Conservation (phyloP, 1,140 invertebrate genomes). For the Odontomachus brunneus region DNA sequence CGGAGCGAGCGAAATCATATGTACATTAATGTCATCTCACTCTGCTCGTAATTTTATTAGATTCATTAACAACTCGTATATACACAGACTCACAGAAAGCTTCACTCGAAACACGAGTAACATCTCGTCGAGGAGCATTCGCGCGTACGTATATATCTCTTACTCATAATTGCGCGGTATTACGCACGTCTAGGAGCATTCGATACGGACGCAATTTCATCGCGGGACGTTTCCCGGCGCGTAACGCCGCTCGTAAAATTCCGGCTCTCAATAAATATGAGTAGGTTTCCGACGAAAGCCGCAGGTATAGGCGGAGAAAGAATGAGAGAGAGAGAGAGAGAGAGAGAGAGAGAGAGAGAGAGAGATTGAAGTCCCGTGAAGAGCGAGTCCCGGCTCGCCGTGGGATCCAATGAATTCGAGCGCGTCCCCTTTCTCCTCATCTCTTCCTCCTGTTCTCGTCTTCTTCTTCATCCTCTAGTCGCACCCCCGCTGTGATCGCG, state of each 20-base stretch:
- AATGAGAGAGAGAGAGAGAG: no score
- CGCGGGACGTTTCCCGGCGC: constrained; percentile 4
- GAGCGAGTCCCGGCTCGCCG: constrained; percentile 50
- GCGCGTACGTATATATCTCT: constrained; percentile 15
- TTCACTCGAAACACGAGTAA: not conserved
- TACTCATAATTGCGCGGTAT: not conserved
- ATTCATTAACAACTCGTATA: constrained; percentile 1
- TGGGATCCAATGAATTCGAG: constrained; percentile 69
- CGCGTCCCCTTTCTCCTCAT: not conserved
- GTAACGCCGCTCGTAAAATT: constrained; percentile 64
- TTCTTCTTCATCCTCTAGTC: constrained; percentile 28
- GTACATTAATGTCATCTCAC: not conserved
- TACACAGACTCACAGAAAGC: no score
- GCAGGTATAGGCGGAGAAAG: constrained; percentile 32
- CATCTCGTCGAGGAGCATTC: not conserved
- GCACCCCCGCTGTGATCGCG: constrained; percentile 73
- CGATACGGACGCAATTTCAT: constrained; percentile 26
- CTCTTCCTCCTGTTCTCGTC: not conserved
- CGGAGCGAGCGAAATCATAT: not conserved
- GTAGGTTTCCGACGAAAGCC: constrained; percentile 13
- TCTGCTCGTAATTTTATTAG: constrained; percentile 28
- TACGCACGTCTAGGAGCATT: constrained; percentile 2
- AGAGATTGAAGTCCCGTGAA: constrained; percentile 26
- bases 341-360: no score
- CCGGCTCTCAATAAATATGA: constrained; percentile 70